Base-by-base conservation (phyloP, 2,113 vertebrate species). In the Corvus cornix region DNA sequence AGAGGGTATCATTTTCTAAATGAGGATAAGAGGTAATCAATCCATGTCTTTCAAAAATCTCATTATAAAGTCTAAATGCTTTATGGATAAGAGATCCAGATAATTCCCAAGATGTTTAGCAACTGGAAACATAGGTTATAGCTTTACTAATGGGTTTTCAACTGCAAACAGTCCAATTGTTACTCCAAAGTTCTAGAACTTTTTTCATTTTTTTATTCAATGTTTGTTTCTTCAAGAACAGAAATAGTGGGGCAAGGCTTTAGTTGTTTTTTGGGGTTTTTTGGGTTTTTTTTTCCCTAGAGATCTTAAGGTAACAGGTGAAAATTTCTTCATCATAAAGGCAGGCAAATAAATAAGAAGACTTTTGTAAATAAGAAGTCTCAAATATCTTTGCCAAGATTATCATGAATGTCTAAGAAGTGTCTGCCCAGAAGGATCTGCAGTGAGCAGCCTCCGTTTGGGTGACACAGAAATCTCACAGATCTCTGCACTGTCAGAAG, bases 1-100 rank as follows among this genome's bases (percentile, higher is more conserved):
- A 90, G 73, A 75, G 59, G 30, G 51, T 84, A 95, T 95, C 55
- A 72, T 87, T 97, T 96, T 64, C 89, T 92, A 85, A 94, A 79
- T 30, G 77, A 94, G 56, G 20, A 44, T 83, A 87, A 95, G 93
- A 94, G 62, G 84, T 93, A 77, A 97, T 96, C 96, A 96, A 96
- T 97, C 92, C 37, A 85, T 52, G 80, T 91, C 95, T 87, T 91
- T 95, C 84, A 95, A 92, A 95, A 96, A 95, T 87, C 92, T 95
- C 74, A 82, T 97, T 93, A 84, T 77, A 84, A 96, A 93, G 55
- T 74, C 90, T 91, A 96, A 96, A 92, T 91, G 77, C 84, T 94
- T 95, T 93, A 96, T 80, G 55, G 93, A 52, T 86, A 95, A 94
- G 76, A 96, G 77, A 83, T 83, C 90, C 70, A 62, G 79, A 80